phyloP scores from a whole-genome alignment of 2,113 vertebrate species.

The Eudyptes chrysolophus region DNA sequence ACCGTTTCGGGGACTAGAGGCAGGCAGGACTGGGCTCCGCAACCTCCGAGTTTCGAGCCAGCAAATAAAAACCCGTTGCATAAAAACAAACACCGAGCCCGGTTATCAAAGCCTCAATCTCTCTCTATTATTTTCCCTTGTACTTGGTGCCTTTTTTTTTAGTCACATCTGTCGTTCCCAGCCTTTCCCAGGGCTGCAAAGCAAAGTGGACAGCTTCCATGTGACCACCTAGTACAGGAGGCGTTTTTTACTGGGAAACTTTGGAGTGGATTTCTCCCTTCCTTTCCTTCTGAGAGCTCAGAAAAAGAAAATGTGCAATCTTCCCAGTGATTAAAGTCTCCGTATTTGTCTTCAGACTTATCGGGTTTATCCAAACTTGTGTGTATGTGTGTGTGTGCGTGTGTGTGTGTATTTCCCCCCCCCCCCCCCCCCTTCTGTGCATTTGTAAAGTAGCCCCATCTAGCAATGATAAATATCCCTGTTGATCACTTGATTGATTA shows the following conservation, averaged over 20 bases:
- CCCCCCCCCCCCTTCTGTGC: constrained; percentile 31
- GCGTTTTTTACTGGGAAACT: constrained; percentile 41
- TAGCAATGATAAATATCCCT: constrained; percentile 98
- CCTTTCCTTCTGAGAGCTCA: background rate
- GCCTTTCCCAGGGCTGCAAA: constrained; percentile 30
- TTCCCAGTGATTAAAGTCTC: constrained; percentile 53
- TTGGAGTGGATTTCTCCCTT: background rate
- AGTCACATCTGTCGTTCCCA: constrained; percentile 7
- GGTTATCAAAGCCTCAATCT: constrained; percentile 39
- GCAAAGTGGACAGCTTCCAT: background rate
- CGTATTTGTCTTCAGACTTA: constrained; percentile 52
- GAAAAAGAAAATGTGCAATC: constrained; percentile 1
- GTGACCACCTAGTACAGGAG: constrained; percentile 37
- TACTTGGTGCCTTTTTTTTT: background rate
- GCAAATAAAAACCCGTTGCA: constrained; percentile 33
- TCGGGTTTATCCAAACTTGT: constrained; percentile 72
- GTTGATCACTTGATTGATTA: constrained; percentile 99
- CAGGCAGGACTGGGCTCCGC: background rate
- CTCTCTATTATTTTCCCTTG: constrained; percentile 32
- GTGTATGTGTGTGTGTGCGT: background rate
- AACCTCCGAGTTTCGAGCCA: background rate
- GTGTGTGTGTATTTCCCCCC: background rate
- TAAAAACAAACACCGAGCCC: constrained; percentile 22
- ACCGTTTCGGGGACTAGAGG: constrained; percentile 18
- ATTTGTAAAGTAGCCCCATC: constrained; percentile 82